Evolutionary conservation across 2,888 invertebrate species (phyloP).

Genomic region (Cantharis rustica): DNA sequence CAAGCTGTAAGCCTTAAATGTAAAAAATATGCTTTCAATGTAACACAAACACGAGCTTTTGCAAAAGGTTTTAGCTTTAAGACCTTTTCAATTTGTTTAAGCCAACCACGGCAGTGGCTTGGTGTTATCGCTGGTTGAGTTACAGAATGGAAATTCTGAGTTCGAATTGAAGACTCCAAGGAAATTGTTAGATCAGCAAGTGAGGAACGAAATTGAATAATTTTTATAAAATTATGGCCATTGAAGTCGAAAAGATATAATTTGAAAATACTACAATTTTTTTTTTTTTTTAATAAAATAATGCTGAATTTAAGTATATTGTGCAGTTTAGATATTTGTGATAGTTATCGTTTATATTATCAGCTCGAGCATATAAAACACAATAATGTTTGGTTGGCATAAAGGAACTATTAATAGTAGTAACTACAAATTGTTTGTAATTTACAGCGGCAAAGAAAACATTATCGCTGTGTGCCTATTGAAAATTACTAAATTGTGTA

Average conservation of each 20-base stretch:
- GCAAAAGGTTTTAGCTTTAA: neutral
- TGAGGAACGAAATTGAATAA: too few species aligned
- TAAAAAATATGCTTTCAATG: neutral
- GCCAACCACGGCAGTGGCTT: neutral
- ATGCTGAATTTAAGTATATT: neutral
- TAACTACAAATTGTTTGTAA: neutral
- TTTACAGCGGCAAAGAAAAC: conserved; percentile 11
- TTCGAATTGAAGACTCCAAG: too few species aligned
- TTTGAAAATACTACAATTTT: too few species aligned
- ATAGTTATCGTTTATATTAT: neutral
- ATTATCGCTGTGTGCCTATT: conserved; percentile 6
- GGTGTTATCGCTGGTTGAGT: too few species aligned
- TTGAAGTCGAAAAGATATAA: too few species aligned
- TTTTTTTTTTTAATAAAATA: too few species aligned
- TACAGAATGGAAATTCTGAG: too few species aligned
- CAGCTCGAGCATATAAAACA: neutral
- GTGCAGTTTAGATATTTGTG: neutral
- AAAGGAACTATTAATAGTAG: neutral
- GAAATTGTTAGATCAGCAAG: too few species aligned
- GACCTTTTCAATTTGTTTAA: neutral
- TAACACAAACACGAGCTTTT: neutral
- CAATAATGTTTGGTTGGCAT: neutral
- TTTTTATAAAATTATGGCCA: too few species aligned
- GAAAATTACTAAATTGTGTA: neutral
- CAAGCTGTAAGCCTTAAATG: neutral